Base-by-base conservation (phyloP, 2,888 invertebrate genomes). In the Phyto melanocephala region DNA sequence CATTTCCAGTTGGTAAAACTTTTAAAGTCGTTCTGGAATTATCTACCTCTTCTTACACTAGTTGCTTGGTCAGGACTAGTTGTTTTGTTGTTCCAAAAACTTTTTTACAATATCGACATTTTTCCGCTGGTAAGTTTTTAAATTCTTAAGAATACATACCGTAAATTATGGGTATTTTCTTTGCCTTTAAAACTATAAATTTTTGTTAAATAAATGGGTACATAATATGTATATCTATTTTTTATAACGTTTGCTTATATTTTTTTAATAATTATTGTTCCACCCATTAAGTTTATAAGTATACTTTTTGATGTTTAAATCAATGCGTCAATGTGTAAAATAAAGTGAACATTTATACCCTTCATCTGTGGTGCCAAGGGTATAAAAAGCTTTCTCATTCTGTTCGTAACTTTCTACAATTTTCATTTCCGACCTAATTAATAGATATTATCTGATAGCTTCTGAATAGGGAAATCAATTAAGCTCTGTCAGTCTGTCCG, bases 281-380 rank as follows among this genome's bases (percentile, higher is more conserved):
- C 71, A 81, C 76, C 81, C 71, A 77, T 60, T 83, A 83, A 83
- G 86, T 88, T 87, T 87, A 85, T 28, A 5, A 28, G 6, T 84
- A 81, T 70, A 50, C 58, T 56, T 60, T 83, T 83, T 78, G 81
- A 63, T 62, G 80, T 71, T 81, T 67, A 71, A 56, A 50, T 42
- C 3, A 28, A 28, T 28, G 28, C 28, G 28, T n/a, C 28, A 28
- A 28, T 28, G 3, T 28, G 28, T n/a, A n/a, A n/a, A n/a, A n/a
- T n/a, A n/a, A n/a, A n/a, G n/a, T n/a, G n/a, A n/a, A n/a, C n/a
- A n/a, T n/a, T n/a, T n/a, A n/a, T n/a, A n/a, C n/a, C n/a, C n/a
- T n/a, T n/a, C n/a, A n/a, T n/a, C n/a, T n/a, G n/a, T n/a, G n/a
- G n/a, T n/a, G n/a, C n/a, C n/a, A n/a, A n/a, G n/a, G n/a, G n/a